Evolutionary conservation across 2,797 vertebrate species (phyloP).

Genomic region (Neoniphon sammara): DNA sequence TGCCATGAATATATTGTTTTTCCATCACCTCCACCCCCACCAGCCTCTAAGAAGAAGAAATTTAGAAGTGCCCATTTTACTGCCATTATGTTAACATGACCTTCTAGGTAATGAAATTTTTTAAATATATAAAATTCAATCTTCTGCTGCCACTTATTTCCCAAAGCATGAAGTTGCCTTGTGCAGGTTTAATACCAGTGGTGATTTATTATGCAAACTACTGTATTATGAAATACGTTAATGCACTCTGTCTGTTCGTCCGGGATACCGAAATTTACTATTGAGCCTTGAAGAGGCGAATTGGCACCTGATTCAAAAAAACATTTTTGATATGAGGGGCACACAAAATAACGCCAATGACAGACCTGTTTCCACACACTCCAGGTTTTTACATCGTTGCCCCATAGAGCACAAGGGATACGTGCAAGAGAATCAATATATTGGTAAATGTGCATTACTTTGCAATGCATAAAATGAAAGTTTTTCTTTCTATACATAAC

Average conservation of each 20-base stretch:
- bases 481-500: not conserved
- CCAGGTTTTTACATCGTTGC: constrained; percentile 2
- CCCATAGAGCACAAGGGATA: not conserved
- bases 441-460: not conserved
- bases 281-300: not conserved
- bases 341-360: not conserved
- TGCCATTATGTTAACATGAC: not conserved
- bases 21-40: too few relatives aligned
- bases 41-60: too few relatives aligned
- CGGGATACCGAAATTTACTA: not conserved
- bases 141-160: too few relatives aligned
- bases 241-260: too few relatives aligned
- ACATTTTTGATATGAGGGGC: constrained; percentile 5
- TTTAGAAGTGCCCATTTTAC: not conserved
- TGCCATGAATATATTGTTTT: too few relatives aligned
- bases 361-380: not conserved
- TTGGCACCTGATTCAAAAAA: not conserved
- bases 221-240: not conserved
- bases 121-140: not conserved
- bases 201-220: not conserved
- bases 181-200: not conserved
- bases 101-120: not conserved
- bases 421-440: too few relatives aligned
- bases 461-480: not conserved
- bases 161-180: not conserved